Evolutionary conservation across 2,888 invertebrate species (phyloP).

Genomic region (Machimus atricapillus): DNA sequence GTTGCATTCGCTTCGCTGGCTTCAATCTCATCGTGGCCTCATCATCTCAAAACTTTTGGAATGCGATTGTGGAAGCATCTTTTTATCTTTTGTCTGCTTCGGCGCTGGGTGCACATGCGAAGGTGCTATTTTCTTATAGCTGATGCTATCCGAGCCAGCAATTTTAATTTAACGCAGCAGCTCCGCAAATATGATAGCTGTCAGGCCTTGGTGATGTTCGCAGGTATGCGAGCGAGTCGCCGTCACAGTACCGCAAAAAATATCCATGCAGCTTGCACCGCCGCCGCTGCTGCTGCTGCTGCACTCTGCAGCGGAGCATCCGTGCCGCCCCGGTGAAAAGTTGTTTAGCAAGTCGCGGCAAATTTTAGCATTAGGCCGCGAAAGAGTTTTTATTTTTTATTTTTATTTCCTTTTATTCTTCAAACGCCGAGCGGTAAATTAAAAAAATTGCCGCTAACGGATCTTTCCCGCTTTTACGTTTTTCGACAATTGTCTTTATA

Average conservation of each 20-base stretch:
- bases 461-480: constrained; percentile 10
- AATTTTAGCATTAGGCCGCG: constrained; percentile 37
- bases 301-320: neutral
- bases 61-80: constrained; percentile 5
- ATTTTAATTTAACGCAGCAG: constrained; percentile 25
- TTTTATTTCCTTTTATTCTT: neutral
- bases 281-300: too few relatives aligned
- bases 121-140: constrained; percentile 22
- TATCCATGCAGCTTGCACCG: neutral
- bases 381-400: neutral
- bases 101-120: neutral
- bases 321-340: constrained; percentile 15
- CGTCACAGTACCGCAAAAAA: neutral
- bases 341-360: constrained; percentile 36
- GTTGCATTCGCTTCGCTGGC: neutral
- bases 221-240: constrained; percentile 9
- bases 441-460: constrained; percentile 40
- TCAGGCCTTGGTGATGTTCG: constrained; percentile 2
- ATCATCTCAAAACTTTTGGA: neutral
- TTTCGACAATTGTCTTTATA: neutral
- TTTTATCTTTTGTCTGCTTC: neutral
- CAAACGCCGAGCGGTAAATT: constrained; percentile 32
- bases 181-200: constrained; percentile 14
- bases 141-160: constrained; percentile 13
- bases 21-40: neutral